Evolutionary conservation across 2,113 vertebrate genomes (phyloP).

Genomic region (Nothocercus julius): DNA sequence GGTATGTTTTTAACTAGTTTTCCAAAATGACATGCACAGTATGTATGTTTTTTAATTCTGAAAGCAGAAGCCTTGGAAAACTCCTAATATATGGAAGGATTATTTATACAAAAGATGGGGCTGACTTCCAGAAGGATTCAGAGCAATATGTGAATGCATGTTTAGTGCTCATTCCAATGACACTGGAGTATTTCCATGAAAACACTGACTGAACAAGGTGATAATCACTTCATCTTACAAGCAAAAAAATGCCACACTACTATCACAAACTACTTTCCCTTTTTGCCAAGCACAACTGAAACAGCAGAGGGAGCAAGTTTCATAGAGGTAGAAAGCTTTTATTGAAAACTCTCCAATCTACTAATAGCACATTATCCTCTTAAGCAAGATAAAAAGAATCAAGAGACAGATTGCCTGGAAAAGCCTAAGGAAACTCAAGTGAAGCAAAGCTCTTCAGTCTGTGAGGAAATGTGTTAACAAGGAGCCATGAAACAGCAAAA

Average conservation of each 20-base stretch:
- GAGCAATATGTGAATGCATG: not conserved
- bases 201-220: not conserved
- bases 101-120: not conserved
- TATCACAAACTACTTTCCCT: no score
- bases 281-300: not conserved
- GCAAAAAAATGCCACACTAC: not conserved
- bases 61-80: not conserved
- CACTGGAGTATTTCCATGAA: not conserved
- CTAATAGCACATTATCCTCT: not conserved
- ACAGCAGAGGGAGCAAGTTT: conserved; percentile 69
- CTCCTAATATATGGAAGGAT: not conserved
- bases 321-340: not conserved
- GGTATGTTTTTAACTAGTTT: not conserved
- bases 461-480: not conserved
- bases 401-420: not conserved
- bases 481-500: not conserved
- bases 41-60: not conserved
- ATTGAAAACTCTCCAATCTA: not conserved
- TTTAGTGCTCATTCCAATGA: not conserved
- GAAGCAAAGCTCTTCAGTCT: not conserved
- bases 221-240: not conserved
- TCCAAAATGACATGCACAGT: not conserved
- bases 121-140: not conserved
- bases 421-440: not conserved
- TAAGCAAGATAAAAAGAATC: not conserved